Evolutionary conservation across 2,888 invertebrate genomes (phyloP).

Genomic region (Synanthedon formicaeformis): DNA sequence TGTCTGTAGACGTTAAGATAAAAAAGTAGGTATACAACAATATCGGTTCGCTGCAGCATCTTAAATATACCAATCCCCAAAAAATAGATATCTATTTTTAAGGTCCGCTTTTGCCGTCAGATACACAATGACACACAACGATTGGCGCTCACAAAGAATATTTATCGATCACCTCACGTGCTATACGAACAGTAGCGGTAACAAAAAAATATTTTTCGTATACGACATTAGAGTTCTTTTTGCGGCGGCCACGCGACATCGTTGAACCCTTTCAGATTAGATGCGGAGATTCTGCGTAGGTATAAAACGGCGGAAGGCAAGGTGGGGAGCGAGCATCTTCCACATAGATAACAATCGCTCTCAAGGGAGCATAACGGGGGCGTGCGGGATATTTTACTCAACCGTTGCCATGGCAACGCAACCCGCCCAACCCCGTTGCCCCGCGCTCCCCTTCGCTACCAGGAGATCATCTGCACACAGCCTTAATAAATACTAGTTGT

Average conservation of each 20-base stretch:
- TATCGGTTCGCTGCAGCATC: conserved; percentile 3
- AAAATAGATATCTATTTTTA: conserved; percentile 15
- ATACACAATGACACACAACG: conserved; percentile 4
- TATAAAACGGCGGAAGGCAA: conserved; percentile 43
- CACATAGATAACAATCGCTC: conserved; percentile 56
- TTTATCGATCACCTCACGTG: conserved; percentile 32
- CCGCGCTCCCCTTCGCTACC: conserved; percentile 49
- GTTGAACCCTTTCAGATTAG: conserved; percentile 62
- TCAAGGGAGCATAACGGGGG: conserved; percentile 48
- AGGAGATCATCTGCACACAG: conserved; percentile 49
- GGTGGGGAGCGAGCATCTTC: conserved; percentile 54
- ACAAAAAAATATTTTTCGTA: conserved; percentile 4
- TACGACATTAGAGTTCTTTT: conserved; percentile 1
- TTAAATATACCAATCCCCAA: conserved; percentile 13
- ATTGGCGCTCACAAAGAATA: conserved; percentile 18
- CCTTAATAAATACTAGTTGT: conserved; percentile 49
- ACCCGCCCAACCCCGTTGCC: too few relatives aligned
- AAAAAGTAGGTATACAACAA: too few relatives aligned
- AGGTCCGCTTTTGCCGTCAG: conserved; percentile 10
- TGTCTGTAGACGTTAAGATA: too few relatives aligned
- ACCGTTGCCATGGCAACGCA: conserved; percentile 51
- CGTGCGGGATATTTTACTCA: conserved; percentile 47
- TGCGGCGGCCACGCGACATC: conserved; percentile 13
- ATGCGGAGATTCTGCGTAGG: conserved; percentile 39
- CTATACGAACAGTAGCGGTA: not conserved